Percentiles rank a stretch among this genome's conserved stretches.
Evolutionary conservation across 2,888 invertebrate genomes (phyloP).

Genomic region (Theristus sp.): DNA sequence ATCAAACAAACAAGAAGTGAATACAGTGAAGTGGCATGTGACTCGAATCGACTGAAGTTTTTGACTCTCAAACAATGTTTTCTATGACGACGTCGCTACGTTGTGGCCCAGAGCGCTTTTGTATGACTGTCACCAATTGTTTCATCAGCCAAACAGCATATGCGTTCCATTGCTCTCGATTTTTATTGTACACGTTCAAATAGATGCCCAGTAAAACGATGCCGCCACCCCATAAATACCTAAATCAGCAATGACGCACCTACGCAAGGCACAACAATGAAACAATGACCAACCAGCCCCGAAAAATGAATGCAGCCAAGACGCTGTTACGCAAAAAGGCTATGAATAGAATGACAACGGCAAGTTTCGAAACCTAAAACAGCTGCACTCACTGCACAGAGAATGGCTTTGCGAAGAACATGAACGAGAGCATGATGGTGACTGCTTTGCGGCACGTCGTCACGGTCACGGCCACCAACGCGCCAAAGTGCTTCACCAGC

Average conservation of each 20-base stretch:
- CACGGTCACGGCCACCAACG: slow-evolving; percentile 58
- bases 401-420: slow-evolving; percentile 82
- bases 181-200: slow-evolving; percentile 54
- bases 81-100: neutral
- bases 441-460: slow-evolving; percentile 49
- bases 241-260: too few species aligned
- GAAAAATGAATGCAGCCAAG: too few species aligned
- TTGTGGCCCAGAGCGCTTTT: neutral
- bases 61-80: too few species aligned
- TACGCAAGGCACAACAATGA: neutral
- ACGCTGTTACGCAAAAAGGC: too few species aligned
- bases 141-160: neutral
- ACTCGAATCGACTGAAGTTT: too few species aligned
- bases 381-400: slow-evolving; percentile 59
- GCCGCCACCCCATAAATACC: slow-evolving; percentile 72
- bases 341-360: too few species aligned
- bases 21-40: too few species aligned
- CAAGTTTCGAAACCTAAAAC: too few species aligned
- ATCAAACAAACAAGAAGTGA: too few species aligned
- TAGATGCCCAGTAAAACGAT: slow-evolving; percentile 76
- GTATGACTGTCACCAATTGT: neutral
- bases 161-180: neutral
- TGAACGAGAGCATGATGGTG: slow-evolving; percentile 73
- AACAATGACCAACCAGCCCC: too few species aligned
- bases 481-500: slow-evolving; percentile 65